Conservation (phyloP, 2,113 vertebrate genomes). For the Mus spicilegus region DNA sequence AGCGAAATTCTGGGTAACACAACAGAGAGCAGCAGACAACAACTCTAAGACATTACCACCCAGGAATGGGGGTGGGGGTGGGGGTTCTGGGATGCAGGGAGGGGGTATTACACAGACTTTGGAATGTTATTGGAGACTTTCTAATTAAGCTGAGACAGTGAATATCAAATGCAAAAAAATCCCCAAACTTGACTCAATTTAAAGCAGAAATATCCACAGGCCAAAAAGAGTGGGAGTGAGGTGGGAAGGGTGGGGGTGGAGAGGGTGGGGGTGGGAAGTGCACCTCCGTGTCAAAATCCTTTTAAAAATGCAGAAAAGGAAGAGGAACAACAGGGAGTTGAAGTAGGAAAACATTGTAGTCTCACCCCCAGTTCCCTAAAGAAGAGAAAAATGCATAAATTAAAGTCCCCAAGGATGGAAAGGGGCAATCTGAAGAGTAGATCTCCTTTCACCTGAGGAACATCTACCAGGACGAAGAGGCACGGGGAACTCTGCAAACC, state of each 20-base stretch:
- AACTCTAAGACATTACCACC: not conserved
- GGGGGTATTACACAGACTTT: not conserved
- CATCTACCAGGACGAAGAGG: not conserved
- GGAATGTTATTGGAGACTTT: not conserved
- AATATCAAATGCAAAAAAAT: not conserved
- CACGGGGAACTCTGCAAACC: not conserved
- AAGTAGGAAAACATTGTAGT: not conserved
- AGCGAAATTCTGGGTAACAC: not conserved
- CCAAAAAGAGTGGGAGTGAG: not conserved
- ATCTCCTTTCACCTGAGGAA: not conserved
- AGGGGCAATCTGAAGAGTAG: not conserved
- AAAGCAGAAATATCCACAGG: not conserved
- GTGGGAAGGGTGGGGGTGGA: not conserved
- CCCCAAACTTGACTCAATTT: not conserved
- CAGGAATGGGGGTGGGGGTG: not conserved
- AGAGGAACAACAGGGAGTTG: too few species aligned
- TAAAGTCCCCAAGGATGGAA: not conserved
- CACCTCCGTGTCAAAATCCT: not conserved
- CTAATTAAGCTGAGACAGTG: not conserved
- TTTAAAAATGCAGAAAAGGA: not conserved
- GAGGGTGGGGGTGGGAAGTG: not conserved
- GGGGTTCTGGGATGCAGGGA: accelerated
- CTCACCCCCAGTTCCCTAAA: not conserved
- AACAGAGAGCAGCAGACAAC: not conserved
- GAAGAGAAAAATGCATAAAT: not conserved